phyloP scores from a whole-genome alignment of 2,888 invertebrate species.

The Amorpha juglandis region DNA sequence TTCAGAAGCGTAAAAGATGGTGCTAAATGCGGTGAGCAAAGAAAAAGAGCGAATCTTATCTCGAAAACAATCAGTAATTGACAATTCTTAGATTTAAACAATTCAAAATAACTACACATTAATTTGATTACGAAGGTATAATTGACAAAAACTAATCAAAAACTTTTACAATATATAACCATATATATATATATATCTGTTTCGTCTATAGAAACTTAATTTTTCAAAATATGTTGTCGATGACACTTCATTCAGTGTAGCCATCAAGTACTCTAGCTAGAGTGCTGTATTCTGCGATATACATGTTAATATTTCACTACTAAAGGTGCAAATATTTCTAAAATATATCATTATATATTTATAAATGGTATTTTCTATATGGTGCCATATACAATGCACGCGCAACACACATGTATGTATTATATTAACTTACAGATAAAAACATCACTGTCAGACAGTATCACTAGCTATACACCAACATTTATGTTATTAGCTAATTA shows the following conservation, averaged over 20 bases:
- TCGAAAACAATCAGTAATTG: constrained; percentile 79
- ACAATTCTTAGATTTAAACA: constrained; percentile 81
- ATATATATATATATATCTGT: constrained; percentile 54
- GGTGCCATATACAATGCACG: constrained; percentile 82
- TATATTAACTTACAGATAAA: constrained; percentile 74
- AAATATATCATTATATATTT: constrained; percentile 80
- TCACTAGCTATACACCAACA: constrained; percentile 77
- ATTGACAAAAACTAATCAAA: constrained; percentile 81
- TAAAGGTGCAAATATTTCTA: constrained; percentile 83
- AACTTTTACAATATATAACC: constrained; percentile 67
- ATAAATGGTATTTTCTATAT: constrained; percentile 75
- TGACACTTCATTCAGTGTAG: constrained; percentile 43
- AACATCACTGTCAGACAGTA: constrained; percentile 81
- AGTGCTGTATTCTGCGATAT: constrained; percentile 67
- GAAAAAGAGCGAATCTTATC: constrained; percentile 63
- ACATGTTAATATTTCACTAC: constrained; percentile 79
- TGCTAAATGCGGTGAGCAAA: constrained; percentile 43
- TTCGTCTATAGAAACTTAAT: constrained; percentile 66
- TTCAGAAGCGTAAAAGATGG: constrained; percentile 31
- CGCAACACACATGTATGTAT: constrained; percentile 70
- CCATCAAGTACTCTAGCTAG: constrained; percentile 67
- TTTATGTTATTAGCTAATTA: constrained; percentile 70
- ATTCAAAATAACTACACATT: constrained; percentile 76
- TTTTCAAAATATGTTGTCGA: constrained; percentile 53
- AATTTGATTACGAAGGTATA: constrained; percentile 77